These are phyloP conservation scores for Acanthurus lineatus DNA, from an alignment of 2,797 vertebrate species.

Conservation along the genomic window DNA sequence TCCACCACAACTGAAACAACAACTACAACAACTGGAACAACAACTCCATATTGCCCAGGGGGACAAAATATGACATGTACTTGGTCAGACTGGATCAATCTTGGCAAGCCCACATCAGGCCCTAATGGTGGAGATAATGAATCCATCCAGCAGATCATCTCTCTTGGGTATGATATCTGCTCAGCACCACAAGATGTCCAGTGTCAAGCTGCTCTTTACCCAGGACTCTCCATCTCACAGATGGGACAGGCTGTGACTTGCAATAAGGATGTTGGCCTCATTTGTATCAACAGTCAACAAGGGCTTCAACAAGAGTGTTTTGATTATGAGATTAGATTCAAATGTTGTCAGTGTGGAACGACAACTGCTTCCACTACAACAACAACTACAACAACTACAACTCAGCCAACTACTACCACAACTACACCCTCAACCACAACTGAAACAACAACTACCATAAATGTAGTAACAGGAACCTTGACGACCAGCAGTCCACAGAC, in stretches of 20 bases:
- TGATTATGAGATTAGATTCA: conserved; percentile 18
- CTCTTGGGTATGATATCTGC: conserved; percentile 32
- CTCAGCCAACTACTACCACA: not conserved
- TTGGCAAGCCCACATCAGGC: conserved; percentile 41
- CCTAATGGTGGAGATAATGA: conserved; percentile 53
- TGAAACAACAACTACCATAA: not conserved
- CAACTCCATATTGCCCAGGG: not conserved
- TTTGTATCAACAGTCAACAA: conserved; percentile 61
- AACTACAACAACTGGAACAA: too few relatives aligned
- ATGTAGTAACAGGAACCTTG: too few relatives aligned
- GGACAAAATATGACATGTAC: conserved; percentile 3
- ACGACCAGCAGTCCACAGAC: too few relatives aligned
- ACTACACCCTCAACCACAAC: not conserved
- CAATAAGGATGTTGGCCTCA: conserved; percentile 40
- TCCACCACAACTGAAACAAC: not conserved
- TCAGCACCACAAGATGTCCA: conserved; percentile 27
- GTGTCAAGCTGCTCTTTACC: conserved; percentile 39
- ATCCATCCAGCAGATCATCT: conserved; percentile 45
- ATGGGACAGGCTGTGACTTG: conserved; percentile 49
- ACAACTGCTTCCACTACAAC: not conserved
- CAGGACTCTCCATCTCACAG: conserved; percentile 7
- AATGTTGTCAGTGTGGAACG: conserved; percentile 38
- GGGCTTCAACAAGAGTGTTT: conserved; percentile 48
- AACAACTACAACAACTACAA: not conserved
- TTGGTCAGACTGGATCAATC: conserved; percentile 51